These are phyloP conservation scores for Zapus hudsonius DNA, from an alignment of 2,113 vertebrate genomes.

Conservation along the genomic window DNA sequence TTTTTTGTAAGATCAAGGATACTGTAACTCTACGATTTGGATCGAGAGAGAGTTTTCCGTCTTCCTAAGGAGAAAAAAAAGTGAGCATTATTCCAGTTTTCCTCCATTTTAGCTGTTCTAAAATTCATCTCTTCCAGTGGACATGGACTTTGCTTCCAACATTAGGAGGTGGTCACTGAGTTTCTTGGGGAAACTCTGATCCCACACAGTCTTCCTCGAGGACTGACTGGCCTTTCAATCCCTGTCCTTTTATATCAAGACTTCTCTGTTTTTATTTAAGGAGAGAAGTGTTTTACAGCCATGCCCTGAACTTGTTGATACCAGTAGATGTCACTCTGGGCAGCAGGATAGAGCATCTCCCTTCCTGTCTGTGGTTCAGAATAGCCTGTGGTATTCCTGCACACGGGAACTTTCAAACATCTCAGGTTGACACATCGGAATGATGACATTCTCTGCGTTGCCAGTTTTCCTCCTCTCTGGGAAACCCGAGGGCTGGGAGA, in stretches of 20 bases:
- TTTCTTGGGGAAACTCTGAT: not conserved
- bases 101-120: conserved; percentile 8
- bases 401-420: conserved; percentile 58
- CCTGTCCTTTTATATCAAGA: not conserved
- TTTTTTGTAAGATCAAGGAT: conserved; percentile 43
- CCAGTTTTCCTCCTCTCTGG: conserved; percentile 71
- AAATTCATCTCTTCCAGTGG: not conserved
- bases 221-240: not conserved
- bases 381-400: conserved; percentile 15
- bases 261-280: conserved; percentile 23
- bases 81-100: not conserved
- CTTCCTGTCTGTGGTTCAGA: conserved; percentile 14
- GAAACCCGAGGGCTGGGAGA: conserved; percentile 67
- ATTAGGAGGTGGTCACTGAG: not conserved
- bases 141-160: not conserved
- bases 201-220: not conserved
- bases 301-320: not conserved
- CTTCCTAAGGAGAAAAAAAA: conserved; percentile 17
- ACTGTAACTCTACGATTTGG: not conserved
- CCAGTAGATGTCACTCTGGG: conserved; percentile 87
- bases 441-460: conserved; percentile 68
- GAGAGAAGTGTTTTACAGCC: not conserved
- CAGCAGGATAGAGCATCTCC: conserved; percentile 41
- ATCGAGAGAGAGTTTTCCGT: not conserved
- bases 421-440: conserved; percentile 62